Conservation (phyloP, 2,888 invertebrate genomes). For the Petrophora chlorosata region DNA sequence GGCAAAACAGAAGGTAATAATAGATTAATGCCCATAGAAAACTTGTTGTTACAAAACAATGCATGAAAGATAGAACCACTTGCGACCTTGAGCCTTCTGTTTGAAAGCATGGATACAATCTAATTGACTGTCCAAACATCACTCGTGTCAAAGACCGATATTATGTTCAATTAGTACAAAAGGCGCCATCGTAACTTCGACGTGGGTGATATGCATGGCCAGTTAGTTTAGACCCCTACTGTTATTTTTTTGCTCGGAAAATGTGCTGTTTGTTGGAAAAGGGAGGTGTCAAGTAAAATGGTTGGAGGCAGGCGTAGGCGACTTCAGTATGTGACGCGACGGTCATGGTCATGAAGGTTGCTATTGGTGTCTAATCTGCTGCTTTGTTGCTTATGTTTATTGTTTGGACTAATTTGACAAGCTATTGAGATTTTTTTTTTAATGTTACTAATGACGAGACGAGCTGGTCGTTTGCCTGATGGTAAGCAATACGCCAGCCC, state of each 20-base stretch:
- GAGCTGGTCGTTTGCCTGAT: too few relatives aligned
- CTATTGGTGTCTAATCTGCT: constrained; percentile 36
- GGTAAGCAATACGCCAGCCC: too few relatives aligned
- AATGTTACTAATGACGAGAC: too few relatives aligned
- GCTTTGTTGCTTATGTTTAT: constrained; percentile 7
- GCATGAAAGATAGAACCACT: constrained; percentile 18
- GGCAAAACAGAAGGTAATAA: background rate
- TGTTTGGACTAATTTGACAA: background rate
- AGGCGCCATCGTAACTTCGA: constrained; percentile 59
- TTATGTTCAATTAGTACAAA: constrained; percentile 74
- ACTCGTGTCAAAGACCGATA: constrained; percentile 76
- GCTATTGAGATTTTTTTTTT: too few relatives aligned
- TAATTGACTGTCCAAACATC: constrained; percentile 63
- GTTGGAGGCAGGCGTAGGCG: constrained; percentile 60
- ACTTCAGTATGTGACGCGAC: constrained; percentile 51
- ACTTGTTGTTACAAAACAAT: constrained; percentile 19
- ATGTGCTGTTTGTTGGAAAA: constrained; percentile 26
- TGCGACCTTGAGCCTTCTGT: constrained; percentile 29
- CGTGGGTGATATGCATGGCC: constrained; percentile 64
- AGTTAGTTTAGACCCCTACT: constrained; percentile 43
- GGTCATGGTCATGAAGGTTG: constrained; percentile 54
- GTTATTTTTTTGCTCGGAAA: constrained; percentile 38
- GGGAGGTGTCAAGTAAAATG: constrained; percentile 49
- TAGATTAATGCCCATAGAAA: constrained; percentile 1
- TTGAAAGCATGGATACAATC: constrained; percentile 41